Evolutionary conservation across 2,888 invertebrate genomes (phyloP).

Genomic region (Lysandra coridon): DNA sequence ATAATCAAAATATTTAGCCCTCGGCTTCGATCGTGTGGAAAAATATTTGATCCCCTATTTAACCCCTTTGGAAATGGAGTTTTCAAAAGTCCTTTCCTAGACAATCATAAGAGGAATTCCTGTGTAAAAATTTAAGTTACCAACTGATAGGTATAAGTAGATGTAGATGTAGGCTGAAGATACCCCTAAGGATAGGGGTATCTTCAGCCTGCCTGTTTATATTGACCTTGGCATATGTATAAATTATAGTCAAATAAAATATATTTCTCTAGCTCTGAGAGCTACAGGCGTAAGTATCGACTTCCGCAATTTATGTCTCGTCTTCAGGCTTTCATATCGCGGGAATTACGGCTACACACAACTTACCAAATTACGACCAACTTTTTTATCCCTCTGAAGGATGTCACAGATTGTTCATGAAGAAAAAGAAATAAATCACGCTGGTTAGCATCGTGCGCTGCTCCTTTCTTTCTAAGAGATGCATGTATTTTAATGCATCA

Average conservation of each 20-base stretch:
- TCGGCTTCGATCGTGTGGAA: background rate
- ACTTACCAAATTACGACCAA: slow-evolving; percentile 5
- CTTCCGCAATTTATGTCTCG: slow-evolving; percentile 11
- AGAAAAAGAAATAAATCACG: background rate
- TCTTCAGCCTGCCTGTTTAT: background rate
- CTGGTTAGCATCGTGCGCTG: background rate
- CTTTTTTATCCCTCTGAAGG: background rate
- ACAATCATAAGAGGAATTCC: too few species aligned
- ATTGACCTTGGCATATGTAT: background rate
- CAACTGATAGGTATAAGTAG: too few species aligned
- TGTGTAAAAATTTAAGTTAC: too few species aligned
- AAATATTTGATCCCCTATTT: too few species aligned
- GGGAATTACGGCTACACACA: background rate
- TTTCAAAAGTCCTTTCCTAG: too few species aligned
- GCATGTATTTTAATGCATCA: too few species aligned
- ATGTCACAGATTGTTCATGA: background rate
- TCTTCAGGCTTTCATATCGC: background rate
- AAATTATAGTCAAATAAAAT: background rate
- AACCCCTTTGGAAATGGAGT: too few species aligned
- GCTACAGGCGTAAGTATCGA: background rate
- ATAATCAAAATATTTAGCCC: background rate
- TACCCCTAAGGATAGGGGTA: too few species aligned
- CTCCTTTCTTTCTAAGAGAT: too few species aligned
- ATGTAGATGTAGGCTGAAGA: too few species aligned
- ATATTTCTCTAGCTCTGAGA: background rate